Conservation (phyloP, 2,888 invertebrate species). For the Cephus spinipes region DNA sequence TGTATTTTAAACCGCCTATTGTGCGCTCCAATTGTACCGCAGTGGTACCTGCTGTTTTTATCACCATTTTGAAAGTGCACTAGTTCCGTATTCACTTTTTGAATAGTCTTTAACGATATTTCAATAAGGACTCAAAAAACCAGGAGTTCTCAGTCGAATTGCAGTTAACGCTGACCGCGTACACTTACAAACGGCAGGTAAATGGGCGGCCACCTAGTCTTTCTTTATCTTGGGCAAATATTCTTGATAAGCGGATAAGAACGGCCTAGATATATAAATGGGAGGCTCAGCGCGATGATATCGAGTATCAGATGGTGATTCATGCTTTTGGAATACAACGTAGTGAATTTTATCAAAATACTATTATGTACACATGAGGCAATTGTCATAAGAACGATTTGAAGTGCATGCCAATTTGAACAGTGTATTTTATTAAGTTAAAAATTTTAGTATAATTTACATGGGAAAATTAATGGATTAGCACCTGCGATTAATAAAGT, state of each 20-base stretch:
- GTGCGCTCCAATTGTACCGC: slow-evolving; percentile 78
- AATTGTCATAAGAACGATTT: neutral
- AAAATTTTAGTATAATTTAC: neutral
- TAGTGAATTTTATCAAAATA: neutral
- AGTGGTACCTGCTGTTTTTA: slow-evolving; percentile 65
- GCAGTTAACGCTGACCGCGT: neutral
- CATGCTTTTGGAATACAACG: neutral
- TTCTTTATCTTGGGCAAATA: slow-evolving; percentile 60
- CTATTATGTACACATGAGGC: neutral
- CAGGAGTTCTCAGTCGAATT: neutral
- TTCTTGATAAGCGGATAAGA: slow-evolving; percentile 60
- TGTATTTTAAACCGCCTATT: slow-evolving; percentile 85
- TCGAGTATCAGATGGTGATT: neutral
- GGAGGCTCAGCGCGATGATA: neutral
- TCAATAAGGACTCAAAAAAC: neutral
- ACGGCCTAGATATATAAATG: slow-evolving; percentile 50
- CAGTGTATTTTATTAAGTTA: no score
- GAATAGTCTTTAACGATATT: neutral
- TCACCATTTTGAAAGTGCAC: slow-evolving; percentile 40
- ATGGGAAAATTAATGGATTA: neutral
- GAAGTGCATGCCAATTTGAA: neutral
- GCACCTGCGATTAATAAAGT: neutral
- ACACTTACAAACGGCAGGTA: slow-evolving; percentile 30
- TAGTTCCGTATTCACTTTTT: neutral
- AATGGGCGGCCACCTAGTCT: slow-evolving; percentile 28